Percentiles rank a stretch among this genome's conserved stretches.
Conservation (phyloP, 2,797 vertebrate species). For the Cynodonichthys magdalenae region DNA sequence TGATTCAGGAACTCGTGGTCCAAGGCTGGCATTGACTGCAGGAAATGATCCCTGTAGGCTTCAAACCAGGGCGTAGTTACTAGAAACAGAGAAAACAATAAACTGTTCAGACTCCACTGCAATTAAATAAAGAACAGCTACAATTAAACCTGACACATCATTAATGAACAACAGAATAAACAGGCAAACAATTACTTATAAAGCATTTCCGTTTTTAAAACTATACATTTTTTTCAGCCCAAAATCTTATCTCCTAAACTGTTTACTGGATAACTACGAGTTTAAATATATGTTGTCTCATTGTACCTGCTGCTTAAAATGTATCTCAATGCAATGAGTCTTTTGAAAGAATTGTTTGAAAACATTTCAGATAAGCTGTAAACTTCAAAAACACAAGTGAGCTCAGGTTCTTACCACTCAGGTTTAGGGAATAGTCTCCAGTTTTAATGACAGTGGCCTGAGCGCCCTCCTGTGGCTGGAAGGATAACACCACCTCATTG, state of each 20-base stretch:
- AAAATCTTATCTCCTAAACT: neutral
- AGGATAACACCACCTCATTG: slow-evolving; percentile 89
- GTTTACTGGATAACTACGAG: too few species aligned
- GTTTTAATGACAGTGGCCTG: slow-evolving; percentile 89
- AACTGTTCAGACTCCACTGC: neutral
- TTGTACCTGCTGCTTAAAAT: neutral
- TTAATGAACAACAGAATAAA: too few species aligned
- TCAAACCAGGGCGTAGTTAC: slow-evolving; percentile 98
- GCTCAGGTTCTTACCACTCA: slow-evolving; percentile 85
- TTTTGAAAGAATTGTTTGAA: neutral
- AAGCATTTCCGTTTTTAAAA: neutral
- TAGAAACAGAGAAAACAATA: slow-evolving; percentile 68
- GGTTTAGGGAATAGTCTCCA: slow-evolving; percentile 95
- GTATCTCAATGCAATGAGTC: too few species aligned
- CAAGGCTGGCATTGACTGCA: slow-evolving; percentile 93
- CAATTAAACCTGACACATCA: neutral
- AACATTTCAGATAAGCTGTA: neutral
- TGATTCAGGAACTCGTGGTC: slow-evolving; percentile 98
- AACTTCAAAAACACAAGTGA: neutral
- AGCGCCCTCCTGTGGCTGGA: slow-evolving; percentile 91
- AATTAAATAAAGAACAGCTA: neutral
- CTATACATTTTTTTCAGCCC: neutral
- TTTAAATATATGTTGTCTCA: neutral
- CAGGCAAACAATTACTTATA: neutral
- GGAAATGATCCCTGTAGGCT: slow-evolving; percentile 94